Percentiles rank a stretch among this genome's conserved stretches.
Conservation (phyloP, 2,113 vertebrate species). For the Callithrix jacchus region DNA sequence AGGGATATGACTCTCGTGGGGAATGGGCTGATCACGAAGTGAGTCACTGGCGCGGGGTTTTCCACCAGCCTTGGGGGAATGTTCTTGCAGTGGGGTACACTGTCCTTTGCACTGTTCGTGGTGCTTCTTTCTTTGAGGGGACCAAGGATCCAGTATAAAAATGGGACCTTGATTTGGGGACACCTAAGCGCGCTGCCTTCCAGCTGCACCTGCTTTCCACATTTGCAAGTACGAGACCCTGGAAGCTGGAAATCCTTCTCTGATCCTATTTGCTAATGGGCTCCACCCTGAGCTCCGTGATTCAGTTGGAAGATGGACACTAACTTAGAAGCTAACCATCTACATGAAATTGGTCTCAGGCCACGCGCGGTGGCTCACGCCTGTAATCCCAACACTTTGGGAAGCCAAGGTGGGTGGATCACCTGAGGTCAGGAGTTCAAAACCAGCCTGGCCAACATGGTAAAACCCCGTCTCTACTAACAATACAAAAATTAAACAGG, state of each 20-base stretch:
- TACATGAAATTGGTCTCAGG: not conserved
- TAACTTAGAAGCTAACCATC: not conserved
- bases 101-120: no score
- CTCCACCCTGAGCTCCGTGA: not conserved
- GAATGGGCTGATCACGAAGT: not conserved
- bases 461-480: no score
- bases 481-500: no score
- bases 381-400: no score
- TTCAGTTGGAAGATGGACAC: not conserved
- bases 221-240: not conserved
- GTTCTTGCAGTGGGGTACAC: not conserved
- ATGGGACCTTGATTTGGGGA: not conserved
- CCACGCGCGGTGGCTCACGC: rapidly evolving
- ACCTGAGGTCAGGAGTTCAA: no score
- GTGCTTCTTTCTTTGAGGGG: not conserved
- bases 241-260: not conserved
- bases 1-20: not conserved
- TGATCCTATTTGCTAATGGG: not conserved
- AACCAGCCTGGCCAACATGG: no score
- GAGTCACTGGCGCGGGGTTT: not conserved
- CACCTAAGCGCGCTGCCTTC: not conserved
- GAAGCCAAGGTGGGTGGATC: no score
- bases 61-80: not conserved
- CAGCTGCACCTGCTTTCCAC: not conserved
- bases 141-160: not conserved